Percentiles rank a stretch among this genome's conserved stretches.
These are phyloP conservation scores for Mactromeris polynyma DNA, from an alignment of 2,888 invertebrate species.

Conservation along the genomic window DNA sequence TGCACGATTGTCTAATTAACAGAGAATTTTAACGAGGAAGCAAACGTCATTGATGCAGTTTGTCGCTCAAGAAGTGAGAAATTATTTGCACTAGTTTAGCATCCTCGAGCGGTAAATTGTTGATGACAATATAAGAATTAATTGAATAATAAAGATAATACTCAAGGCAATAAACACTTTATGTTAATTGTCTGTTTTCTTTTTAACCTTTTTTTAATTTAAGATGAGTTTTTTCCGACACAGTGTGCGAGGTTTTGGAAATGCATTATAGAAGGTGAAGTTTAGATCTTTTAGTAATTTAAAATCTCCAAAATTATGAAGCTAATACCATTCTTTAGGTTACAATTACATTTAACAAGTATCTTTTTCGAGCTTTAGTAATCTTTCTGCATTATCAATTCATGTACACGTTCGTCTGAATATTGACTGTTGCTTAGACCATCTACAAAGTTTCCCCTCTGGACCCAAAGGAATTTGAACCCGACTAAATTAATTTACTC, in stretches of 20 bases:
- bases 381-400: no score
- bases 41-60: conserved; percentile 19
- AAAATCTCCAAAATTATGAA: no score
- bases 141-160: conserved; percentile 2
- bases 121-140: not conserved
- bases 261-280: not conserved
- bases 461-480: no score
- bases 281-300: no score
- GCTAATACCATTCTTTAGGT: no score
- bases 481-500: no score
- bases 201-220: not conserved
- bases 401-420: no score
- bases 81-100: not conserved
- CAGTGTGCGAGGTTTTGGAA: not conserved
- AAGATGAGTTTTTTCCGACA: not conserved
- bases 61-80: conserved; percentile 15
- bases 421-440: no score
- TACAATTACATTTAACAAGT: no score
- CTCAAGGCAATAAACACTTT: not conserved
- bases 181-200: not conserved
- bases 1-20: conserved; percentile 12
- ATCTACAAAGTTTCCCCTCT: no score
- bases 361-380: no score
- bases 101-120: not conserved
- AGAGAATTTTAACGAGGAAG: conserved; percentile 14